Percentiles rank a stretch among this genome's conserved stretches.
Evolutionary conservation across 2,888 invertebrate genomes (phyloP).

Genomic region (Encarsia formosa): DNA sequence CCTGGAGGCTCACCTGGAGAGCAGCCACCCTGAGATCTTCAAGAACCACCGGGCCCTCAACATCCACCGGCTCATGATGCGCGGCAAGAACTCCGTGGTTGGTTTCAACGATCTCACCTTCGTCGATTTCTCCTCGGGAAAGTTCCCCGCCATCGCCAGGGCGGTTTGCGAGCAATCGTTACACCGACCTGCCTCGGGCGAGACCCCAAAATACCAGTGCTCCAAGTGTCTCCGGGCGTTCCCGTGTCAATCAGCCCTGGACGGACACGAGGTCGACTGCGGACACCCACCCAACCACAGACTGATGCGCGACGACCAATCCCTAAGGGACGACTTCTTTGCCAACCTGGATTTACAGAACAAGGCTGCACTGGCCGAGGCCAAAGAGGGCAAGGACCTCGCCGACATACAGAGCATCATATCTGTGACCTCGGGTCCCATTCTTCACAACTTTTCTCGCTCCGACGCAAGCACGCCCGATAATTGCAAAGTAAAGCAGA

Average conservation of each 20-base stretch:
- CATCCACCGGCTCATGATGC: conserved; percentile 57
- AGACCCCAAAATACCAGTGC: conserved; percentile 64
- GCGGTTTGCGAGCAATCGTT: conserved; percentile 67
- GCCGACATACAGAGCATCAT: conserved; percentile 84
- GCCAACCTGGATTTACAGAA: conserved; percentile 75
- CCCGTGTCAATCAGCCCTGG: conserved; percentile 64
- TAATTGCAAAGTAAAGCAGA: conserved; percentile 29
- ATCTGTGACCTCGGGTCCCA: conserved; percentile 63
- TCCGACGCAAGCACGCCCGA: conserved; percentile 41
- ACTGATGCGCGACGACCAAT: conserved; percentile 56
- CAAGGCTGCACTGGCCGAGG: conserved; percentile 55
- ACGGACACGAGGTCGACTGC: conserved; percentile 64
- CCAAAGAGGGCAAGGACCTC: conserved; percentile 63
- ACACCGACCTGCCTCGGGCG: conserved; percentile 58
- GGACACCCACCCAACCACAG: conserved; percentile 38
- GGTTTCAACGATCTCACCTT: conserved; percentile 71
- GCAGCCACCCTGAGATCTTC: conserved; percentile 64
- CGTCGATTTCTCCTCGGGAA: conserved; percentile 75
- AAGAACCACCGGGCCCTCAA: conserved; percentile 69
- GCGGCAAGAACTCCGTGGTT: conserved; percentile 53
- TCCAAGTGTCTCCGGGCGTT: conserved; percentile 69
- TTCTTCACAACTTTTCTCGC: conserved; percentile 37
- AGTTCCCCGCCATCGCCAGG: conserved; percentile 75
- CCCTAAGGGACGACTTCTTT: conserved; percentile 74
- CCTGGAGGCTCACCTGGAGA: conserved; percentile 64